A percentile compares a stretch with the other conserved stretches of the same genome.
Evolutionary conservation across 1,140 invertebrate genomes (phyloP).

Genomic region (Pogonomyrmex californicus): DNA sequence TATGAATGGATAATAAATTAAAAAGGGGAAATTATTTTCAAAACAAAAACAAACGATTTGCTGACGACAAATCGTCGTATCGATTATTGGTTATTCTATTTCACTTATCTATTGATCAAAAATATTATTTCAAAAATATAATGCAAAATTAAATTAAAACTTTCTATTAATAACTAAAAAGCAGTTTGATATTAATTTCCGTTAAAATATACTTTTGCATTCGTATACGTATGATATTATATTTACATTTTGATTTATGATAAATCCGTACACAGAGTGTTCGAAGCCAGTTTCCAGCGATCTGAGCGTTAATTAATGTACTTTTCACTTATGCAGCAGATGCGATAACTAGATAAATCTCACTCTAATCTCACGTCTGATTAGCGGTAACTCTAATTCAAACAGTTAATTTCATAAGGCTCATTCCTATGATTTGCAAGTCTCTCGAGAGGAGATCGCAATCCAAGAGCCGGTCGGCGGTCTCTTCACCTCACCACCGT

Average conservation of each 20-base stretch:
- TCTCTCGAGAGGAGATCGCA: neutral
- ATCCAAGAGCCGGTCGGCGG: neutral
- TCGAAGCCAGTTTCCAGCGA: neutral
- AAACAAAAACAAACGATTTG: neutral
- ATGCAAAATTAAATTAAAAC: too few species aligned
- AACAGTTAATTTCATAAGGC: constrained; percentile 20
- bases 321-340: neutral
- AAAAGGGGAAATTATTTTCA: neutral
- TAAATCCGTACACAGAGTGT: neutral
- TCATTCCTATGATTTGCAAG: constrained; percentile 14
- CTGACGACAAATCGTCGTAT: neutral
- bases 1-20: neutral
- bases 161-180: neutral
- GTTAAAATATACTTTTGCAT: neutral
- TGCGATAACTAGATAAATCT: neutral
- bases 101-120: too few species aligned
- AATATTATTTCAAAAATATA: too few species aligned
- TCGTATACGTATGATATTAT: neutral
- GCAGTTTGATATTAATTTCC: neutral
- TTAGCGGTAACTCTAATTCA: neutral
- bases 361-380: neutral
- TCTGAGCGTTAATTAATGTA: neutral
- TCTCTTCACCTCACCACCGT: neutral
- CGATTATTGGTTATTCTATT: neutral
- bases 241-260: neutral